Evolutionary conservation across 2,888 invertebrate genomes (phyloP).

Genomic region (Hirtodrosophila histrioides): DNA sequence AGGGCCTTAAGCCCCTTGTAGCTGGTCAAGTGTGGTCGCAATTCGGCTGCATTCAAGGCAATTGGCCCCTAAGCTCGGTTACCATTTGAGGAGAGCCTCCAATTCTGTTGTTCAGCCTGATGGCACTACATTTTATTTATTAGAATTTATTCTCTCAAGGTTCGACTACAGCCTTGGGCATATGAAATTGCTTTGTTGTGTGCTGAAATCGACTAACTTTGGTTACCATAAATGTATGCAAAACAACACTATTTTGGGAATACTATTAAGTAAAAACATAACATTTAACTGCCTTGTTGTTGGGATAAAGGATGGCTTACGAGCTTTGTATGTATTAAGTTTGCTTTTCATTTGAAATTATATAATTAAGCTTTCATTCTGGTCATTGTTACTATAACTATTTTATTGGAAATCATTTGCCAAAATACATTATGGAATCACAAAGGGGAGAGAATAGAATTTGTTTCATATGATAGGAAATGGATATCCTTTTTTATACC

Average conservation of each 20-base stretch:
- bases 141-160: constrained; percentile 14
- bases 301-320: too few species aligned
- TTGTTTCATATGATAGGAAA: too few species aligned
- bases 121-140: constrained; percentile 11
- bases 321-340: too few species aligned
- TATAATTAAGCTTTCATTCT: too few species aligned
- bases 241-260: not conserved
- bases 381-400: too few species aligned
- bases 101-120: constrained; percentile 11
- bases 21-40: constrained; percentile 17
- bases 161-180: constrained; percentile 10
- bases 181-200: constrained; percentile 8
- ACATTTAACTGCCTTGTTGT: too few species aligned
- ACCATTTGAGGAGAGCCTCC: not conserved
- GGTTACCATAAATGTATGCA: not conserved
- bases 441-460: too few species aligned
- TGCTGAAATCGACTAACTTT: constrained; percentile 4
- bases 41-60: constrained; percentile 8
- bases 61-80: not conserved
- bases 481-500: too few species aligned
- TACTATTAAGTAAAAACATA: too few species aligned
- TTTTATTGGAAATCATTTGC: too few species aligned
- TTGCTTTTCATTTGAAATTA: too few species aligned
- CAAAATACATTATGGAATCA: too few species aligned
- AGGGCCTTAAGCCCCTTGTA: not conserved